phyloP scores from a whole-genome alignment of 1,140 invertebrate species.

The Drosophila ambigua region DNA sequence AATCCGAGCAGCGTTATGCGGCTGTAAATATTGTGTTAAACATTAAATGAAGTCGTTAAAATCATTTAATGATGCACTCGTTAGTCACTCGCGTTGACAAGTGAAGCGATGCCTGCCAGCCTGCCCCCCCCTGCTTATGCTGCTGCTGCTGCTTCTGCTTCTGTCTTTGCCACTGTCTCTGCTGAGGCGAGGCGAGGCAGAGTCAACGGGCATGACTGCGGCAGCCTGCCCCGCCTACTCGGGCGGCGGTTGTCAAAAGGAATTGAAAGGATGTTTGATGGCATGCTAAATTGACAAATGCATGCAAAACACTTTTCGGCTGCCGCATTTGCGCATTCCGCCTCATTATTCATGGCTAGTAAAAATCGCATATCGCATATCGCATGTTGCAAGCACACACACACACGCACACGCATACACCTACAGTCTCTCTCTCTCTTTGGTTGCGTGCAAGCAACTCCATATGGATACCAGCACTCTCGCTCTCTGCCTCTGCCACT shows the following conservation, averaged over 20 bases:
- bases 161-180: conserved; percentile 35
- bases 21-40: conserved; percentile 79
- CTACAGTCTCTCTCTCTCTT: not conserved
- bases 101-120: conserved; percentile 34
- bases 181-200: conserved; percentile 39
- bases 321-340: conserved; percentile 48
- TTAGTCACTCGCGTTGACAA: conserved; percentile 75
- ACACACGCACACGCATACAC: no score
- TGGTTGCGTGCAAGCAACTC: conserved; percentile 61
- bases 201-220: conserved; percentile 46
- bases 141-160: not conserved
- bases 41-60: conserved; percentile 81
- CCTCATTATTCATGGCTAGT: conserved; percentile 74
- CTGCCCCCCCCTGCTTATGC: not conserved
- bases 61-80: conserved; percentile 78
- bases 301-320: conserved; percentile 66
- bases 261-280: conserved; percentile 81
- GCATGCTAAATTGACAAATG: conserved; percentile 77
- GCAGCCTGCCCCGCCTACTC: not conserved
- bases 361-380: conserved; percentile 28
- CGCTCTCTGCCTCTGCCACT: not conserved
- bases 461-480: not conserved
- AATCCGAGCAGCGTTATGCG: conserved; percentile 12
- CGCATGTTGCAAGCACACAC: conserved; percentile 21
- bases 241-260: conserved; percentile 66